These are phyloP conservation scores for Helicolenus hilgendorfi DNA, from an alignment of 2,797 vertebrate species.

Conservation along the genomic window DNA sequence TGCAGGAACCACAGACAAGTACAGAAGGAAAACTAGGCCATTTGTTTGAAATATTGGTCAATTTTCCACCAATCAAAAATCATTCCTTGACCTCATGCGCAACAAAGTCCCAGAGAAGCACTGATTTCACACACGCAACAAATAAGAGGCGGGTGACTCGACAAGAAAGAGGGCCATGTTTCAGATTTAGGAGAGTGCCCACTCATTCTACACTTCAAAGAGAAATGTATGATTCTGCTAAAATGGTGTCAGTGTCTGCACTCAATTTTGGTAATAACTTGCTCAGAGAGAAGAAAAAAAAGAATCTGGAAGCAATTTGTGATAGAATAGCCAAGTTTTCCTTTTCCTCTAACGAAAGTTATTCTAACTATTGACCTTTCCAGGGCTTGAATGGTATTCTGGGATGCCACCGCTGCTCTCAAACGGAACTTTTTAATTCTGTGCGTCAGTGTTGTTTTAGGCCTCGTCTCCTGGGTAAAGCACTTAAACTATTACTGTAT, in stretches of 20 bases:
- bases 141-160: slow-evolving; percentile 64
- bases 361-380: slow-evolving; percentile 93
- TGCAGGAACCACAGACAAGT: slow-evolving; percentile 9
- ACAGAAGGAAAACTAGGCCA: slow-evolving; percentile 19
- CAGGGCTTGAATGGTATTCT: slow-evolving; percentile 87
- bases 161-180: slow-evolving; percentile 55
- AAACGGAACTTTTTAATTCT: slow-evolving; percentile 88
- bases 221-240: slow-evolving; percentile 83
- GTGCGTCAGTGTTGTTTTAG: slow-evolving; percentile 86
- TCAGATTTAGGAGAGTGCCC: slow-evolving; percentile 69
- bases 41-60: slow-evolving; percentile 56
- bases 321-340: slow-evolving; percentile 83
- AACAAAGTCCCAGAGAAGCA: slow-evolving; percentile 54
- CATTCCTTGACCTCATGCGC: slow-evolving; percentile 48
- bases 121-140: slow-evolving; percentile 70
- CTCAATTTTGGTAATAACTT: slow-evolving; percentile 90
- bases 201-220: slow-evolving; percentile 84
- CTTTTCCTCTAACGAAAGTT: slow-evolving; percentile 87
- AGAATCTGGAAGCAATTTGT: slow-evolving; percentile 92
- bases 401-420: slow-evolving; percentile 83
- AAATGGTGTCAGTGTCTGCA: slow-evolving; percentile 88
- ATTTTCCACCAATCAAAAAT: slow-evolving; percentile 80
- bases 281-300: slow-evolving; percentile 75
- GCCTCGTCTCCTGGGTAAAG: slow-evolving; percentile 77
- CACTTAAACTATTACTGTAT: slow-evolving; percentile 75